Percentiles rank a stretch among this genome's conserved stretches.
Evolutionary conservation across 2,888 invertebrate species (phyloP).

Genomic region (Anaspis maculata): DNA sequence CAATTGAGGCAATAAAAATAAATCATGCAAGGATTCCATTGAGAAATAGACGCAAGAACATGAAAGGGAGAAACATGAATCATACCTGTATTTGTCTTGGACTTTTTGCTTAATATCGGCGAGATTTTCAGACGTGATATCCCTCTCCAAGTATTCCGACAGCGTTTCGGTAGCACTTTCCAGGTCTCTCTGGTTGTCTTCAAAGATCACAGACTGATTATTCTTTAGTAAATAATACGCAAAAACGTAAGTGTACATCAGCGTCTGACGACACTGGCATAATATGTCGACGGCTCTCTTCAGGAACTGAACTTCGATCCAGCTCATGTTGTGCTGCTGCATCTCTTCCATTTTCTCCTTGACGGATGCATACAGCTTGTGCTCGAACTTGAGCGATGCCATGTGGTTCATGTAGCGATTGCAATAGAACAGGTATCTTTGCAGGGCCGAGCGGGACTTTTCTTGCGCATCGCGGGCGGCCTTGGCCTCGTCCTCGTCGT

Average conservation of each 20-base stretch:
- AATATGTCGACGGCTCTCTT: conserved; percentile 95
- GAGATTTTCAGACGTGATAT: conserved; percentile 94
- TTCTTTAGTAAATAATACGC: conserved; percentile 97
- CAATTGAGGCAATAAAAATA: too few species aligned
- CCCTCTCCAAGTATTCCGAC: conserved; percentile 95
- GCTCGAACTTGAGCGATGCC: conserved; percentile 96
- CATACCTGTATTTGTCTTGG: conserved; percentile 91
- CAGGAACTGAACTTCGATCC: conserved; percentile 99
- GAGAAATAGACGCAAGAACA: too few species aligned
- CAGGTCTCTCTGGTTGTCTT: conserved; percentile 96
- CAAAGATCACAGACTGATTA: conserved; percentile 98
- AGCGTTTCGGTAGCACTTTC: conserved; percentile 96
- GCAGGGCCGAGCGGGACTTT: conserved; percentile 84
- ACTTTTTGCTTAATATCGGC: conserved; percentile 98
- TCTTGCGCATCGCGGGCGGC: conserved; percentile 95
- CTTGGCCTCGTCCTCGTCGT: conserved; percentile 94
- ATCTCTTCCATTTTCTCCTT: conserved; percentile 99
- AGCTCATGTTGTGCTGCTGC: conserved; percentile 99
- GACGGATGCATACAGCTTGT: conserved; percentile 90
- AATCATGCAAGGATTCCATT: too few species aligned
- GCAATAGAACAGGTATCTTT: conserved; percentile 96
- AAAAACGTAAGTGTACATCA: conserved; percentile 99
- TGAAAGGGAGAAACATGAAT: not conserved
- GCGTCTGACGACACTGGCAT: conserved; percentile 92
- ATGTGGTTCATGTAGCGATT: conserved; percentile 99